These are phyloP conservation scores for Baccha elongata DNA, from an alignment of 2,888 invertebrate species.

Conservation along the genomic window DNA sequence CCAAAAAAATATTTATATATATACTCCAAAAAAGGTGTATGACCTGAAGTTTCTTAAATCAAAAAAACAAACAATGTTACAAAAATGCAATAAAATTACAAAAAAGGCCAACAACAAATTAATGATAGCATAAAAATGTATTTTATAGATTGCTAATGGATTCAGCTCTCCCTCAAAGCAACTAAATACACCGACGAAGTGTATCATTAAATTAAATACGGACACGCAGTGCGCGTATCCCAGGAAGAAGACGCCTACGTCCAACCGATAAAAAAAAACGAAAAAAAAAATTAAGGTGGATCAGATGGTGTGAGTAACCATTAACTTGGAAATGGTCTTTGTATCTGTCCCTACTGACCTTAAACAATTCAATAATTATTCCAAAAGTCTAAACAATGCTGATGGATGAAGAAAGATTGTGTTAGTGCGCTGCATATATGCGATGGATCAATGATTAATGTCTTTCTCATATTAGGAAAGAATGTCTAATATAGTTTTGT, in stretches of 20 bases:
- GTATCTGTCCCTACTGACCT: conserved; percentile 26
- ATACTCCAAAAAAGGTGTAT: no score
- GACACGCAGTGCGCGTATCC: conserved; percentile 38
- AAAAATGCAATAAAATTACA: conserved; percentile 35
- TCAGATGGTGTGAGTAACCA: conserved; percentile 29
- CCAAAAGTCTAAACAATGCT: conserved; percentile 8
- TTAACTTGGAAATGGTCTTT: conserved; percentile 27
- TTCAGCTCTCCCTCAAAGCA: conserved; percentile 52
- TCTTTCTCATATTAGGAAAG: background rate
- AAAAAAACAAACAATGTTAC: conserved; percentile 11
- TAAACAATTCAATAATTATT: conserved; percentile 61
- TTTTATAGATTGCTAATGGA: conserved; percentile 72
- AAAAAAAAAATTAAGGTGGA: conserved; percentile 17
- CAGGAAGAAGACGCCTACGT: conserved; percentile 63
- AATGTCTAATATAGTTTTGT: no score
- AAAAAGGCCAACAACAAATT: conserved; percentile 38
- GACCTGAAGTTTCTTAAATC: no score
- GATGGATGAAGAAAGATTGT: background rate
- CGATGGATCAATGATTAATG: conserved; percentile 27
- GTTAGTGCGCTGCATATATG: background rate
- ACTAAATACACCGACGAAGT: conserved; percentile 51
- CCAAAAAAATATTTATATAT: no score
- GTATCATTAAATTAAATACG: conserved; percentile 64
- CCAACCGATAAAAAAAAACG: conserved; percentile 29
- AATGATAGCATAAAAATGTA: conserved; percentile 69